Conservation (phyloP, 2,888 invertebrate species). For the Celastrina argiolus region DNA sequence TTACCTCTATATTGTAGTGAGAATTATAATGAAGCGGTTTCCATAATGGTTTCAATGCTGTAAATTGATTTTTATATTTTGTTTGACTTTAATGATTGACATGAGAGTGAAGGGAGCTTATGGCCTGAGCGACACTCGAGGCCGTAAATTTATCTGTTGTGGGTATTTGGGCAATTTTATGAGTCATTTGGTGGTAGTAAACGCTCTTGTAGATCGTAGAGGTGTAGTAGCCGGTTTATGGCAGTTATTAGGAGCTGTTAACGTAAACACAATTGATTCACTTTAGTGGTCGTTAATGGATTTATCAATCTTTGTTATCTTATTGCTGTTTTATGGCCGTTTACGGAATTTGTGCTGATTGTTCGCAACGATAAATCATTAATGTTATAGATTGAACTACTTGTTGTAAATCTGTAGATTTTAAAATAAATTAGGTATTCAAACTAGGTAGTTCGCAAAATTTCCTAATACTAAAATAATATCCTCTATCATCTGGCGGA, state of each 20-base stretch:
- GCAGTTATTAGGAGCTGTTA: conserved; percentile 22
- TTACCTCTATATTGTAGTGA: conserved; percentile 44
- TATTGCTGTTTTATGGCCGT: neutral
- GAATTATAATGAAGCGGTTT: conserved; percentile 71
- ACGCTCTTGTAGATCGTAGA: conserved; percentile 51
- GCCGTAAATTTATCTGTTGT: conserved; percentile 69
- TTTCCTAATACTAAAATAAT: too few relatives aligned
- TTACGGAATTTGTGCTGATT: neutral
- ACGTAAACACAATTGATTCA: conserved; percentile 5
- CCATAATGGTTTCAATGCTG: conserved; percentile 60
- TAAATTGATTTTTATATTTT: conserved; percentile 77
- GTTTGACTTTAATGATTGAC: conserved; percentile 77
- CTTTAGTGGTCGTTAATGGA: conserved; percentile 2
- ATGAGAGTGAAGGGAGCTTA: conserved; percentile 61
- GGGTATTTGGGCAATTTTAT: conserved; percentile 73
- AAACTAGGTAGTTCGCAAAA: too few relatives aligned
- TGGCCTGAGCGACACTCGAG: conserved; percentile 58
- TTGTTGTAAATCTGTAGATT: neutral
- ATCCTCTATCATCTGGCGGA: too few relatives aligned
- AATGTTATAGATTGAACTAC: neutral
- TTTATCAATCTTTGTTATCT: neutral
- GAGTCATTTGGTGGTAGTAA: conserved; percentile 69
- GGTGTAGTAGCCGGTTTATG: conserved; percentile 40
- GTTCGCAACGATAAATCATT: neutral
- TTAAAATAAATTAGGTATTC: neutral